Percentiles rank a stretch among this genome's conserved stretches.
phyloP scores from a whole-genome alignment of 1,140 invertebrate species.

The Euwallacea similis region DNA sequence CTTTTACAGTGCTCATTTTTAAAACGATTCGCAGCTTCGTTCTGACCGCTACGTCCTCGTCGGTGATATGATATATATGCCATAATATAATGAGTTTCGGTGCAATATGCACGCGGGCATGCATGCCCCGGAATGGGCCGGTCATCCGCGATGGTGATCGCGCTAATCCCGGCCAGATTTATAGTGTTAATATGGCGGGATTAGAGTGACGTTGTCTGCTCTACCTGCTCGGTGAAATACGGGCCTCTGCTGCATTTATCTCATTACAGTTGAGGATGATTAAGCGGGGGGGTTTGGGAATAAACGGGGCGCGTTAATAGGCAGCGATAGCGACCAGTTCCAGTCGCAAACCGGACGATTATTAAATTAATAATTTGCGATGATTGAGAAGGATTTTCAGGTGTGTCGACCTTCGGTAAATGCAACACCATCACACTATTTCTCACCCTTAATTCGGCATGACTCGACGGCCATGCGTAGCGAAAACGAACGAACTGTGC shows the following conservation, averaged over 20 bases:
- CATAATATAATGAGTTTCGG: no score
- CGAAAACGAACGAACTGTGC: slow-evolving; percentile 12
- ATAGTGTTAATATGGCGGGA: slow-evolving; percentile 66
- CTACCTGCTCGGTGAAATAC: slow-evolving; percentile 31
- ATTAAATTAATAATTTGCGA: no score
- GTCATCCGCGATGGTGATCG: slow-evolving; percentile 48
- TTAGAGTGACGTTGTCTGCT: slow-evolving; percentile 35
- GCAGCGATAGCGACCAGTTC: no score
- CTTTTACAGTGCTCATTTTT: no score
- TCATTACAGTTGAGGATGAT: slow-evolving; percentile 38
- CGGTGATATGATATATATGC: neutral
- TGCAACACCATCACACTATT: no score
- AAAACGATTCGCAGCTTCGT: neutral
- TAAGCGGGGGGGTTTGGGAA: slow-evolving; percentile 20
- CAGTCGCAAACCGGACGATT: no score
- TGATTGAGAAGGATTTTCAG: no score
- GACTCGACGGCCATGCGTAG: slow-evolving; percentile 16
- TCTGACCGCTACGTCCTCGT: neutral
- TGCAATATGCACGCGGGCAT: no score
- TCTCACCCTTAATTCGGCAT: neutral
- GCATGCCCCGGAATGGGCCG: neutral
- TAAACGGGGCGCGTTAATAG: slow-evolving; percentile 10
- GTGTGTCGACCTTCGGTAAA: no score
- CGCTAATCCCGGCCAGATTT: slow-evolving; percentile 59
- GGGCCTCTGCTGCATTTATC: slow-evolving; percentile 29